A percentile compares a stretch with the other conserved stretches of the same genome.
Conservation (phyloP, 2,888 invertebrate genomes). For the Silvanus unidentatus region DNA sequence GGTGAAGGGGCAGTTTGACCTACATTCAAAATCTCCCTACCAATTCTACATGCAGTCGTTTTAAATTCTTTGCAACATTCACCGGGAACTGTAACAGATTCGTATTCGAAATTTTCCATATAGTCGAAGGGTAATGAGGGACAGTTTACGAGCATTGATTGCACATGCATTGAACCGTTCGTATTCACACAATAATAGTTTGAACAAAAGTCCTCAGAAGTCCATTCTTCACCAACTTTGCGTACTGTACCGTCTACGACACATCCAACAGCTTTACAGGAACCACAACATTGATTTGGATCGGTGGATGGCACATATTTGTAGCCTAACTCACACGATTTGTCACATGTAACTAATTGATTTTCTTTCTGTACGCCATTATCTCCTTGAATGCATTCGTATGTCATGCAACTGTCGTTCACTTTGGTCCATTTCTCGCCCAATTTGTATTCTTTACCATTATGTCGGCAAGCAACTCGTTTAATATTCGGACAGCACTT, state of each 20-base stretch:
- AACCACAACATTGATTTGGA: slow-evolving; percentile 56
- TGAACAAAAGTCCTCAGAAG: slow-evolving; percentile 57
- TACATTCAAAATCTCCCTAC: slow-evolving; percentile 48
- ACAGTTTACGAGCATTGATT: slow-evolving; percentile 51
- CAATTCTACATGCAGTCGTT: slow-evolving; percentile 52
- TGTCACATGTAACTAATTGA: slow-evolving; percentile 52
- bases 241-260: slow-evolving; percentile 49
- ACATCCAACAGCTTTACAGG: slow-evolving; percentile 54
- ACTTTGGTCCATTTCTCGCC: slow-evolving; percentile 56
- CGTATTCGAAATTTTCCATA: slow-evolving; percentile 49
- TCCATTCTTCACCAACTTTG: slow-evolving; percentile 54
- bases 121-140: slow-evolving; percentile 46
- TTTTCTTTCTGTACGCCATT: slow-evolving; percentile 51
- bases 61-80: slow-evolving; percentile 55
- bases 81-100: slow-evolving; percentile 45
- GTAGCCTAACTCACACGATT: slow-evolving; percentile 51
- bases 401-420: slow-evolving; percentile 52
- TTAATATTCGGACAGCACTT: slow-evolving; percentile 60
- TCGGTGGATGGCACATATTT: slow-evolving; percentile 42
- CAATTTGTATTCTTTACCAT: slow-evolving; percentile 43
- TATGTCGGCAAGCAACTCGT: slow-evolving; percentile 55
- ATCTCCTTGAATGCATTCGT: slow-evolving; percentile 48
- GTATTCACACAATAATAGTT: slow-evolving; percentile 53
- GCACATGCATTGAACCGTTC: slow-evolving; percentile 52
- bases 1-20: slow-evolving; percentile 36